Percentiles rank a stretch among this genome's conserved stretches.
These are phyloP conservation scores for Chiloscyllium punctatum DNA, from an alignment of 2,797 vertebrate genomes.

Conservation along the genomic window DNA sequence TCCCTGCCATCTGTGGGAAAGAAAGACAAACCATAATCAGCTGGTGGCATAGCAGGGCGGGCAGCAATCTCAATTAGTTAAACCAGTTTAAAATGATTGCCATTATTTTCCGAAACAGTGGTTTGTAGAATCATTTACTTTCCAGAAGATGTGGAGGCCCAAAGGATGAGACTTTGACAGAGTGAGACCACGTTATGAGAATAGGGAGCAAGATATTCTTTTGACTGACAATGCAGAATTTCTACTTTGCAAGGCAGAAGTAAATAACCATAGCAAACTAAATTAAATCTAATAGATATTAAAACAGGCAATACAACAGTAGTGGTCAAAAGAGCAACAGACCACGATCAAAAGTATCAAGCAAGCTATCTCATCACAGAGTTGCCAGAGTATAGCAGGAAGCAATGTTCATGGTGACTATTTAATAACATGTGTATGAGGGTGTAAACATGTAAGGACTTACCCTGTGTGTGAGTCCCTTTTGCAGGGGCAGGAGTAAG, in stretches of 20 bases:
- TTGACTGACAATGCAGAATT: neutral
- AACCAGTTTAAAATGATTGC: neutral
- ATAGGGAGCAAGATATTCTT: neutral
- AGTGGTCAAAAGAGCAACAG: neutral
- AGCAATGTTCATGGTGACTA: neutral
- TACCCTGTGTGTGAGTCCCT: neutral
- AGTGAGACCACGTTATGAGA: neutral
- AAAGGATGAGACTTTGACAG: neutral
- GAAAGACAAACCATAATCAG: neutral
- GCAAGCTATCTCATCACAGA: neutral
- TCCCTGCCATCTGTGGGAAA: neutral
- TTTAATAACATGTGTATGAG: neutral
- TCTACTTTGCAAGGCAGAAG: neutral
- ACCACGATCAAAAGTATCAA: neutral
- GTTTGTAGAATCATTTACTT: neutral
- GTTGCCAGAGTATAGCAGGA: neutral
- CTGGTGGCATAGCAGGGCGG: neutral
- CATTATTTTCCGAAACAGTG: neutral
- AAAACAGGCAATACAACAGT: neutral
- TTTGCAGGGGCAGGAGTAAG: neutral
- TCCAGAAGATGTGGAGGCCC: neutral
- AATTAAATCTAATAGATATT: neutral
- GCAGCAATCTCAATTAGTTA: neutral
- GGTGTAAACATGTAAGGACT: neutral
- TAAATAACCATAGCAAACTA: neutral